These are phyloP conservation scores for Acanthosoma haemorrhoidale DNA, from an alignment of 2,888 invertebrate genomes.

Conservation along the genomic window DNA sequence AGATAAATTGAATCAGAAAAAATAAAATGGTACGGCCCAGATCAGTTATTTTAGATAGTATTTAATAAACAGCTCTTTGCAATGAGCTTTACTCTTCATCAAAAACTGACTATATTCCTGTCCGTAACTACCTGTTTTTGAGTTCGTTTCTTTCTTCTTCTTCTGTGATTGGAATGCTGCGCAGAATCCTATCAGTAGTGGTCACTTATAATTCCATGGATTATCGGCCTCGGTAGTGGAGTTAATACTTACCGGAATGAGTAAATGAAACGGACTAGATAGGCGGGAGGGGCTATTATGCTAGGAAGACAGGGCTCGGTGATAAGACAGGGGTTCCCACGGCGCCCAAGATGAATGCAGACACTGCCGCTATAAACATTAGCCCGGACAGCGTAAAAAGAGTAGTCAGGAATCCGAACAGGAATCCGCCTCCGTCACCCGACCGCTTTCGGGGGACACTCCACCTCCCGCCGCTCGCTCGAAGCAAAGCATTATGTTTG, in stretches of 20 bases:
- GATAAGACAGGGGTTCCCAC: conserved; percentile 17
- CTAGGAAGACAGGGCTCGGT: neutral
- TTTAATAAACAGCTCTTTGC: too few species aligned
- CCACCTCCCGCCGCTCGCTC: neutral
- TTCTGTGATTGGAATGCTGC: too few species aligned
- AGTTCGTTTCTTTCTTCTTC: too few species aligned
- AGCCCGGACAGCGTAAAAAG: conserved; percentile 20
- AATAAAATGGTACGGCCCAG: too few species aligned
- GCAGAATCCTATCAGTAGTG: too few species aligned
- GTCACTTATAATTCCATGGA: neutral
- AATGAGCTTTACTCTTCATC: too few species aligned
- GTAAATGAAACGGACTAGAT: neutral
- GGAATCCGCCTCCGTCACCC: conserved; percentile 2
- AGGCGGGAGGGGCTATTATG: neutral
- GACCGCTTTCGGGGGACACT: conserved; percentile 11
- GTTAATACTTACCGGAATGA: too few species aligned
- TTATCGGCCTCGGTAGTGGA: neutral
- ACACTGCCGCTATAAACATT: conserved; percentile 23
- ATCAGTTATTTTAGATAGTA: too few species aligned
- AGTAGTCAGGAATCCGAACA: conserved; percentile 25
- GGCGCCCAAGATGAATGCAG: conserved; percentile 22
- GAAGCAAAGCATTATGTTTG: too few species aligned
- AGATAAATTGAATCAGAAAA: too few species aligned
- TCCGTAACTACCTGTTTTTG: too few species aligned
- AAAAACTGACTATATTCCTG: too few species aligned